Conservation (phyloP, 2,797 vertebrate species). For the Allobates femoralis region DNA sequence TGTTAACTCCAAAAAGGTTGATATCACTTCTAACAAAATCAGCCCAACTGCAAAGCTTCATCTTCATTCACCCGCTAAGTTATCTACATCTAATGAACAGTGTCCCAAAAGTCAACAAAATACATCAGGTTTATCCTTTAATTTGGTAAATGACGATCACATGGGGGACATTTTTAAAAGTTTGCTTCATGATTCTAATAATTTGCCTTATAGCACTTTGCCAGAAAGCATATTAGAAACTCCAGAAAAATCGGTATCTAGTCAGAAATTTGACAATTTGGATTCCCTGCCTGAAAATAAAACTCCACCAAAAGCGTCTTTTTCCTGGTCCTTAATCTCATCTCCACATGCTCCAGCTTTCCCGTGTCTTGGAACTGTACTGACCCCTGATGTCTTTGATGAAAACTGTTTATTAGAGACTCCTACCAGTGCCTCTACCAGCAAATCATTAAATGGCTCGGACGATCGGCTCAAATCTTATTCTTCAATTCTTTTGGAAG, state of each 20-base stretch:
- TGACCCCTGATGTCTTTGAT: slow-evolving; percentile 90
- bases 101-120: slow-evolving; percentile 88
- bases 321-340: slow-evolving; percentile 78
- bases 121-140: slow-evolving; percentile 91
- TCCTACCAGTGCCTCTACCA: slow-evolving; percentile 74
- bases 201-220: slow-evolving; percentile 78
- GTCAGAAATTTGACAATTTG: slow-evolving; percentile 68
- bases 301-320: slow-evolving; percentile 65
- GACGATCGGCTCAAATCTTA: slow-evolving; percentile 74
- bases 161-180: slow-evolving; percentile 99
- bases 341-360: slow-evolving; percentile 78
- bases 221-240: slow-evolving; percentile 75
- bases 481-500: slow-evolving; percentile 91
- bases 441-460: slow-evolving; percentile 69
- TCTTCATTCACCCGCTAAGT: neutral
- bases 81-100: slow-evolving; percentile 75
- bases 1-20: slow-evolving; percentile 63
- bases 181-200: slow-evolving; percentile 90
- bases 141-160: slow-evolving; percentile 93
- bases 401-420: slow-evolving; percentile 95
- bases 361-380: slow-evolving; percentile 73
- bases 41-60: slow-evolving; percentile 62
- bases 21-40: slow-evolving; percentile 22
- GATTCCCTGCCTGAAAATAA: slow-evolving; percentile 68
- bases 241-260: slow-evolving; percentile 75